Percentiles rank a stretch among this genome's conserved stretches.
Evolutionary conservation across 1,140 invertebrate genomes (phyloP).

Genomic region (Dermatophagoides farinae): DNA sequence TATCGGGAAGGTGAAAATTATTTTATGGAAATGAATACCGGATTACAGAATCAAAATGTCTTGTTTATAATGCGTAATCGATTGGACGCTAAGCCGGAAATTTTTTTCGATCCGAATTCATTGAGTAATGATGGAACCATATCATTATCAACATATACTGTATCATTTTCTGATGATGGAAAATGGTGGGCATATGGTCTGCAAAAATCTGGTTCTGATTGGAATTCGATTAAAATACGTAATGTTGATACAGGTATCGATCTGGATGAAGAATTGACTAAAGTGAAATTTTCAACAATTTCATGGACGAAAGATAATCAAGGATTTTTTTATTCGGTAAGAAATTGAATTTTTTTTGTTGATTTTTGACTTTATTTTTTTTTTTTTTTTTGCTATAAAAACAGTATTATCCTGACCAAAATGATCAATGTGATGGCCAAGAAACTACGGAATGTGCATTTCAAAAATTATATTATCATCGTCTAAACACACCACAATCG

Average conservation of each 20-base stretch:
- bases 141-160: slow-evolving; percentile 42
- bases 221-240: slow-evolving; percentile 53
- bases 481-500: slow-evolving; percentile 57
- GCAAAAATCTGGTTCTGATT: slow-evolving; percentile 80
- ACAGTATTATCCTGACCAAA: slow-evolving; percentile 50
- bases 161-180: slow-evolving; percentile 74
- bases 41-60: slow-evolving; percentile 91
- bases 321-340: slow-evolving; percentile 73
- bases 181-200: slow-evolving; percentile 71
- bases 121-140: slow-evolving; percentile 82
- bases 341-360: slow-evolving; percentile 17
- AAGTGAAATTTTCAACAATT: slow-evolving; percentile 73
- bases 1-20: slow-evolving; percentile 59
- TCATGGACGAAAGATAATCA: slow-evolving; percentile 87
- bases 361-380: neutral
- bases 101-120: slow-evolving; percentile 89
- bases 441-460: slow-evolving; percentile 65
- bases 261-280: slow-evolving; percentile 63
- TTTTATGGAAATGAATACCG: slow-evolving; percentile 81
- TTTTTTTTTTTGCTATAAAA: neutral
- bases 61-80: slow-evolving; percentile 62
- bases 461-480: slow-evolving; percentile 87
- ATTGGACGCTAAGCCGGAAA: slow-evolving; percentile 48
- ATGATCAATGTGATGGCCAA: slow-evolving; percentile 59
- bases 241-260: slow-evolving; percentile 41